phyloP scores from a whole-genome alignment of 2,113 vertebrate genomes.

The Sitta europaea region DNA sequence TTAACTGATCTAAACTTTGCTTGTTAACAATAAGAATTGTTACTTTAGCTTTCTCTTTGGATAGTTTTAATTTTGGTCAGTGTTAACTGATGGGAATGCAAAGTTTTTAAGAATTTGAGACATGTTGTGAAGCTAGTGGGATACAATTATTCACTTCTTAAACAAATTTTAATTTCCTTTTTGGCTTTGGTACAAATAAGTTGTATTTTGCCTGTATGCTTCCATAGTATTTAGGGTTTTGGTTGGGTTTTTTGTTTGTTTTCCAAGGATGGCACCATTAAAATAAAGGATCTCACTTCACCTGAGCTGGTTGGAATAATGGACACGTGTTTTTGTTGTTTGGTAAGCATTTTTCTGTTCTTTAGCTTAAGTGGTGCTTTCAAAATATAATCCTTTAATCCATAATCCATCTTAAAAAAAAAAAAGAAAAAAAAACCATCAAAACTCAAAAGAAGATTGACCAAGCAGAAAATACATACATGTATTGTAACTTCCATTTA shows the following conservation, averaged over 20 bases:
- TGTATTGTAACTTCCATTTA: neutral
- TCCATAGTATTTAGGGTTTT: neutral
- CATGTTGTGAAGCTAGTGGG: neutral
- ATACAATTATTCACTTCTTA: neutral
- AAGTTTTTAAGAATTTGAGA: neutral
- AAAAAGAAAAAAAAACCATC: rapidly evolving
- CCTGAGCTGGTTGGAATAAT: slow-evolving; percentile 96
- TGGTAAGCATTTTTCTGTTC: slow-evolving; percentile 77
- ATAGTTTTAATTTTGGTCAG: neutral
- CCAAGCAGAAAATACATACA: neutral
- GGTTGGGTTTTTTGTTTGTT: neutral
- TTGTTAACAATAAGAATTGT: neutral
- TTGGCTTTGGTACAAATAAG: neutral
- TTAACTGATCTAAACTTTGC: neutral
- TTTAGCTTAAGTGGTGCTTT: neutral
- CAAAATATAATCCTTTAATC: neutral
- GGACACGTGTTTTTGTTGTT: slow-evolving; percentile 97
- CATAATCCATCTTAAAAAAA: neutral
- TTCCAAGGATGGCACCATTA: slow-evolving; percentile 88
- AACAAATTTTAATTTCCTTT: neutral
- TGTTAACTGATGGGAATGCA: neutral
- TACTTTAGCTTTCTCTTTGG: neutral
- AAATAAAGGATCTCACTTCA: slow-evolving; percentile 91
- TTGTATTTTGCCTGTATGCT: neutral
- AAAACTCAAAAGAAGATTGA: neutral